These are phyloP conservation scores for Pristionchus maxplancki DNA, from an alignment of 2,888 invertebrate species.

Conservation along the genomic window DNA sequence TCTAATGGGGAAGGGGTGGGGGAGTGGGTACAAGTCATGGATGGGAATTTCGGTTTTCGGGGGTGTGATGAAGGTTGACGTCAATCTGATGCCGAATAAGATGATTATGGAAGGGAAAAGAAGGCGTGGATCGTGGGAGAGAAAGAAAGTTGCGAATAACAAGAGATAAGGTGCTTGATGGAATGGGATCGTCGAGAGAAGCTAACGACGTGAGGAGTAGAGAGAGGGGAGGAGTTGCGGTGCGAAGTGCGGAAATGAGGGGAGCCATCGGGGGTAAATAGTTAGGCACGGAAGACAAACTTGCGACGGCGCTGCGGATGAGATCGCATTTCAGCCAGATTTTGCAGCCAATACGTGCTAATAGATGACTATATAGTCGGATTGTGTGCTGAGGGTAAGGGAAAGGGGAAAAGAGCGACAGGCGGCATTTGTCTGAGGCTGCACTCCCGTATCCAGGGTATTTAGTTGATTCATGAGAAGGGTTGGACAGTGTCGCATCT, in stretches of 20 bases:
- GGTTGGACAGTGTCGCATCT: neutral
- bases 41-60: constrained; percentile 29
- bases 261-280: neutral
- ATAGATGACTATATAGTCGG: neutral
- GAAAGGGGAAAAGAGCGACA: neutral
- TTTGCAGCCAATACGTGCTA: neutral
- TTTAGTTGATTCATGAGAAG: neutral
- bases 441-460: neutral
- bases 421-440: neutral
- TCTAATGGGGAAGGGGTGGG: neutral
- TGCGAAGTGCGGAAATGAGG: neutral
- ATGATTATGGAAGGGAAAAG: neutral
- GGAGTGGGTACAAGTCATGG: neutral
- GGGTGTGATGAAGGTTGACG: neutral
- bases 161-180: constrained; percentile 10
- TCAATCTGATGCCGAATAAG: neutral
- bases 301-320: neutral
- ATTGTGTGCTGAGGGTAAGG: neutral
- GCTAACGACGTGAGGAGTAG: neutral
- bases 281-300: neutral
- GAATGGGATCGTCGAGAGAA: constrained; percentile 32
- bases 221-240: neutral
- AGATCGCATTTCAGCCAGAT: constrained; percentile 24
- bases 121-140: neutral
- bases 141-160: constrained; percentile 23